A percentile compares a stretch with the other conserved stretches of the same genome.
Conservation (phyloP, 2,888 invertebrate genomes). For the Zygogramma bicolorata region DNA sequence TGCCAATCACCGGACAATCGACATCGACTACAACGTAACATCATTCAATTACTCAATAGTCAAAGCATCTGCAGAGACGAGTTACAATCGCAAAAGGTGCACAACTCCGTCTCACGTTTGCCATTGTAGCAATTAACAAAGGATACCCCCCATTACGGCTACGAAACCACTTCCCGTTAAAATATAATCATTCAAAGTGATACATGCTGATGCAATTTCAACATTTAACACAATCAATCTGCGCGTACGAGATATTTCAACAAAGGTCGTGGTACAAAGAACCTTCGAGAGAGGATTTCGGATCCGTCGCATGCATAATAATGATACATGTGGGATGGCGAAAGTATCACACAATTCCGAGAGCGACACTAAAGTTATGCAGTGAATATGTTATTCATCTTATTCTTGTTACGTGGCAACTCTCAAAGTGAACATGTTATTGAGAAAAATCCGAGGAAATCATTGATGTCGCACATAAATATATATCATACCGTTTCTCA, state of each 20-base stretch:
- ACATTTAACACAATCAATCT: not conserved
- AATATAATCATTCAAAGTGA: constrained; percentile 18
- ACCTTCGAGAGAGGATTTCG: not conserved
- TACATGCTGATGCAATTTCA: not conserved
- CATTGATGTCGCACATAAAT: too few species aligned
- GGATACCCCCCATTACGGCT: not conserved
- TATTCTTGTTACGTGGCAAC: too few species aligned
- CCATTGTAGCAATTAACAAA: not conserved
- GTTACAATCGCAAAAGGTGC: constrained; percentile 14
- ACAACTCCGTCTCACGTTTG: constrained; percentile 10
- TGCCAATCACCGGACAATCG: not conserved
- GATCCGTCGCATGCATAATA: not conserved
- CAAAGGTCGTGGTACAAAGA: not conserved
- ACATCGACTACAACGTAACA: not conserved
- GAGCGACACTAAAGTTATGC: too few species aligned
- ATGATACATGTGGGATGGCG: too few species aligned
- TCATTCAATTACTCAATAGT: not conserved
- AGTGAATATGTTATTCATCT: too few species aligned
- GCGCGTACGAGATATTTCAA: not conserved
- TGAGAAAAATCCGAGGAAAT: too few species aligned
- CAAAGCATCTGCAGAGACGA: not conserved
- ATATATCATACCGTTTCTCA: too few species aligned
- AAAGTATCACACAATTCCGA: too few species aligned
- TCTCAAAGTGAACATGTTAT: too few species aligned
- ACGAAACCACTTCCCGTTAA: constrained; percentile 17